Base-by-base conservation (phyloP, 30 jellyfish, hydroid and myxozoan genomes). In the Hydractinia echinata region DNA sequence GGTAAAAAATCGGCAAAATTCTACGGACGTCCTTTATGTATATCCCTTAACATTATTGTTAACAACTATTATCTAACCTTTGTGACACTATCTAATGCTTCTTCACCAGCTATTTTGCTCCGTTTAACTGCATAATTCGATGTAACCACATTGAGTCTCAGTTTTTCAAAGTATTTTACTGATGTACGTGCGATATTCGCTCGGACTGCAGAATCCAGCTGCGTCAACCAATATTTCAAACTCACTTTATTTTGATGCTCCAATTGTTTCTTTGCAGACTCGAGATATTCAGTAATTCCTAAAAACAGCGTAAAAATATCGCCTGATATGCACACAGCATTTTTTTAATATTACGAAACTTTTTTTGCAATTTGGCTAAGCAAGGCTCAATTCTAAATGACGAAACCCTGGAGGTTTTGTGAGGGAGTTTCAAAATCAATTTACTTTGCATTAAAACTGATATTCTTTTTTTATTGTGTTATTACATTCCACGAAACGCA, bases 241-340 rank as follows among this genome's bases (percentile, higher is more conserved):
- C 83, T 68, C 14, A 50, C 83, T 5, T 51, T 74, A 55, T 74
- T 74, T 58, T 74, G 83, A 58, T 74, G 83, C 10, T 19, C 83
- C 13, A 74, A 67, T 49, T 74, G 83, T 55, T 74, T 54, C 5
- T 52, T 74, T 30, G 66, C 61, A 19, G 83, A 49, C 20, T 74
- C 66, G 51, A 74, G 20, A 54, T 74, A 58, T 50, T 74, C 70
- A 13, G 61, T 58, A 10, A 74, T 74, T 4, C 83, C 83, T 74
- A 55, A 5, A 74, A 74, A n/a, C 10, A 74, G 4, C 15, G 13
- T 19, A 8, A 19, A 8, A 72, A 72, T 7, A 60, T 9, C 55
- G 11, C 51, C 18, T 16, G 18, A 19, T 21, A 68, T 68, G 2
- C 15, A 20, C 14, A 1, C 54, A 11, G 21, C 14, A 10, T 68